Percentiles rank a stretch among this genome's conserved stretches.
These are phyloP conservation scores for Eidolon helvum DNA, from an alignment of 2,113 vertebrate genomes.

Conservation along the genomic window DNA sequence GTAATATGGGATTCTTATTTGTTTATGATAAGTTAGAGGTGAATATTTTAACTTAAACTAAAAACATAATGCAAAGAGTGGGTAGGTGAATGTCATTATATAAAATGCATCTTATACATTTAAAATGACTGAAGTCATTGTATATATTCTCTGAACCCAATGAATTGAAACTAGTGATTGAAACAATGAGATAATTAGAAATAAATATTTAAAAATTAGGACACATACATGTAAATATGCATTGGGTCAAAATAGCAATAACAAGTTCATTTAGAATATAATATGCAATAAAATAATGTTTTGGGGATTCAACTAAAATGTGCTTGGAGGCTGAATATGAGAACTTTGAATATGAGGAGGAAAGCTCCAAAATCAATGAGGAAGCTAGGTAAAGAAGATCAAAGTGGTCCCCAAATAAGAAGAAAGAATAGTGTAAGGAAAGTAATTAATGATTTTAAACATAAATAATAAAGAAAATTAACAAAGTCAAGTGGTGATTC, in stretches of 20 bases:
- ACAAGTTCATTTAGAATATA: neutral
- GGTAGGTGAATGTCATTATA: neutral
- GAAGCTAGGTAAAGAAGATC: neutral
- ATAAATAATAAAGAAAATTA: neutral
- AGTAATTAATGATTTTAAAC: neutral
- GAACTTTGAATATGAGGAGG: neutral
- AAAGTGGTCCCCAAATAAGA: neutral
- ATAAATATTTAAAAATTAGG: neutral
- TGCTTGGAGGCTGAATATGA: neutral
- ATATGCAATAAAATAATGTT: neutral
- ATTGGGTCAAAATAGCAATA: neutral
- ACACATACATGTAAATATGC: neutral
- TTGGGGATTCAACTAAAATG: neutral
- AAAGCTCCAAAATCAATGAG: neutral
- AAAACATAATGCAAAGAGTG: neutral
- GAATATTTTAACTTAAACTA: neutral
- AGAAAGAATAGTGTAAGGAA: neutral
- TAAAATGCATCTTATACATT: neutral
- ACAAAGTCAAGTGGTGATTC: neutral
- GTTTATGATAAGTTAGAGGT: neutral
- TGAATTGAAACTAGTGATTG: neutral
- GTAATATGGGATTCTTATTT: neutral
- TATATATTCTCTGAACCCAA: neutral
- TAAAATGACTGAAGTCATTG: neutral
- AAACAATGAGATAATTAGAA: neutral